Evolutionary conservation across 2,888 invertebrate species (phyloP).

Genomic region (Nebria brevicollis): DNA sequence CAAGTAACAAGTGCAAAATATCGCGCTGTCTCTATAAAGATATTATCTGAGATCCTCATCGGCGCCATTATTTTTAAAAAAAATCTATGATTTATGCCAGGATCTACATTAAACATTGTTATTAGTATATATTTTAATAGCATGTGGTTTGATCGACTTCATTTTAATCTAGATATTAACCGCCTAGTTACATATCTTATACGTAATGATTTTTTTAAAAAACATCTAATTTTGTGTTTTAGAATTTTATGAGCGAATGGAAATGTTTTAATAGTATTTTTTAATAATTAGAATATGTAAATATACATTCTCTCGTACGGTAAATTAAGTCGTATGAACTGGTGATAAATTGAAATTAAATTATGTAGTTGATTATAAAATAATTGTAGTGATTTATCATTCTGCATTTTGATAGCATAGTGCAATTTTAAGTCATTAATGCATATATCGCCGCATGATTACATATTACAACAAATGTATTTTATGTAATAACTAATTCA

Average conservation of each 20-base stretch:
- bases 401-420: neutral
- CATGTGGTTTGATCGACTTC: neutral
- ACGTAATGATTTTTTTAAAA: no score
- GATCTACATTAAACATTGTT: neutral
- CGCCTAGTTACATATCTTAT: no score
- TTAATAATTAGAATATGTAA: neutral
- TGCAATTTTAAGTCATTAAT: neutral
- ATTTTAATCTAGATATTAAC: neutral
- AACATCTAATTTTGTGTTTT: no score
- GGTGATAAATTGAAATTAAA: neutral
- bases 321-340: neutral
- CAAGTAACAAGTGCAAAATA: slow-evolving; percentile 23
- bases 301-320: neutral
- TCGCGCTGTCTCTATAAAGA: slow-evolving; percentile 18
- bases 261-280: no score
- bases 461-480: neutral
- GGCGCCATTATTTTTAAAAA: slow-evolving; percentile 28
- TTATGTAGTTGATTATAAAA: neutral
- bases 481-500: neutral
- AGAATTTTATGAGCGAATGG: no score
- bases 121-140: neutral
- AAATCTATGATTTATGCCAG: slow-evolving; percentile 22
- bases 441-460: neutral
- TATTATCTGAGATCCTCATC: slow-evolving; percentile 25
- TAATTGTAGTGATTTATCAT: neutral